A percentile compares a stretch with the other conserved stretches of the same genome.
phyloP scores from a whole-genome alignment of 1,140 invertebrate species.

The Papilio polyxenes region DNA sequence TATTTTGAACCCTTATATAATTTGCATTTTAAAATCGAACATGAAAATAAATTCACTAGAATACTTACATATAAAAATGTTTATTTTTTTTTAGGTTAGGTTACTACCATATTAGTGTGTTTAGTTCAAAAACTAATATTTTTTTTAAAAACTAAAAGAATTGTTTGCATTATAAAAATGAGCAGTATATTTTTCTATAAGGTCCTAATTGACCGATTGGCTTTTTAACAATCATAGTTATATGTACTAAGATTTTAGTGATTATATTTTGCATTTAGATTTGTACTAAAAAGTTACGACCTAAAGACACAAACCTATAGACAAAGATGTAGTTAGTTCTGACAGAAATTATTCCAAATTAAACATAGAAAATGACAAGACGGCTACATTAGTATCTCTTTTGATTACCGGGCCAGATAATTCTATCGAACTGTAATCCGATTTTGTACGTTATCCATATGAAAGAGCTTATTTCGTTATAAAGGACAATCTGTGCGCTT shows the following conservation, averaged over 20 bases:
- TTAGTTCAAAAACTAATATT: slow-evolving; percentile 2
- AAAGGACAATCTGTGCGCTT: slow-evolving; percentile 69
- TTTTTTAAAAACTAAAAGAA: background rate
- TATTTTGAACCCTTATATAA: slow-evolving; percentile 40
- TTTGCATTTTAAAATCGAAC: slow-evolving; percentile 34
- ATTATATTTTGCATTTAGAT: slow-evolving; percentile 10
- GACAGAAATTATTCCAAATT: background rate
- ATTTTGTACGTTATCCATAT: background rate
- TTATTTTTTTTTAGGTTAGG: background rate
- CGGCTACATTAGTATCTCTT: background rate
- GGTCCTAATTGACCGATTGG: background rate
- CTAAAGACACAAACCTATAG: background rate
- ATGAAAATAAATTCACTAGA: slow-evolving; percentile 21
- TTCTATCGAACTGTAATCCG: background rate
- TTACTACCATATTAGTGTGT: background rate
- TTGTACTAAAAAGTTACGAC: slow-evolving; percentile 13
- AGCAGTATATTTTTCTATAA: background rate
- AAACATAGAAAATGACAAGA: background rate
- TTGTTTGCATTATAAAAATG: background rate
- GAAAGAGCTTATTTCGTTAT: slow-evolving; percentile 47
- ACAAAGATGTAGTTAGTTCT: background rate
- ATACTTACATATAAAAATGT: slow-evolving; percentile 6
- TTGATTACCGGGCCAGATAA: background rate
- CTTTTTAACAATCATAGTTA: slow-evolving; percentile 4
- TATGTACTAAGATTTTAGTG: background rate